A percentile compares a stretch with the other conserved stretches of the same genome.
phyloP scores from a whole-genome alignment of 1,140 invertebrate genomes.

The Streblospio benedicti region DNA sequence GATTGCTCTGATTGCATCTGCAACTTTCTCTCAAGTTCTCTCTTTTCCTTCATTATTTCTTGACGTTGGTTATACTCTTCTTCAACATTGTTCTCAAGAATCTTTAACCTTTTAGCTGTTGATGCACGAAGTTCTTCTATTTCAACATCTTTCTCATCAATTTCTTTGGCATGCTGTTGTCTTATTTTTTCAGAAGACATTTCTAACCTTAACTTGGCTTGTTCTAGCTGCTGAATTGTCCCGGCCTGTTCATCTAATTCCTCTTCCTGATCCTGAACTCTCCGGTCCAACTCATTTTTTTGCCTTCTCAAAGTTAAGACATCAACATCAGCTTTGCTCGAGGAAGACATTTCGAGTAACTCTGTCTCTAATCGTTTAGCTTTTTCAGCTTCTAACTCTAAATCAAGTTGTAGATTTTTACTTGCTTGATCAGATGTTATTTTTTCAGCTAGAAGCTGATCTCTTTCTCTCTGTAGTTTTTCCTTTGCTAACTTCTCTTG shows the following conservation, averaged over 20 bases:
- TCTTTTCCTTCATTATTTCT: constrained; percentile 71
- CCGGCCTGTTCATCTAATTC: constrained; percentile 88
- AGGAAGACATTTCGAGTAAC: constrained; percentile 66
- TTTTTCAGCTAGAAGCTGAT: constrained; percentile 72
- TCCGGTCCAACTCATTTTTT: constrained; percentile 78
- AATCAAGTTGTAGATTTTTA: constrained; percentile 72
- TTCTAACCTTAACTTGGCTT: constrained; percentile 76
- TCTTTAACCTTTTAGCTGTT: constrained; percentile 75
- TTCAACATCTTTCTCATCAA: constrained; percentile 82
- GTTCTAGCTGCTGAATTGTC: constrained; percentile 53
- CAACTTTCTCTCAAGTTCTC: constrained; percentile 78
- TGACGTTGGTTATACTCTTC: constrained; percentile 88
- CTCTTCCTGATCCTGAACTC: constrained; percentile 84
- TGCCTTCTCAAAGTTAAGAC: constrained; percentile 58
- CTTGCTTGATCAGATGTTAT: constrained; percentile 75
- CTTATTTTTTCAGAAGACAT: constrained; percentile 85
- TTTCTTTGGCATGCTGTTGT: constrained; percentile 71
- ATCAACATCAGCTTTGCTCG: constrained; percentile 50
- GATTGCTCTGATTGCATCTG: constrained; percentile 60
- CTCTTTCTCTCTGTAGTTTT: constrained; percentile 70
- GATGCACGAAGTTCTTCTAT: constrained; percentile 79
- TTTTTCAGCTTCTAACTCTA: constrained; percentile 78
- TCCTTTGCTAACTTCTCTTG: constrained; percentile 70
- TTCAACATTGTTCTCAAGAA: constrained; percentile 79
- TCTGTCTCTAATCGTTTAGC: constrained; percentile 67